Evolutionary conservation across 2,113 vertebrate species (phyloP).

Genomic region (Apeltes quadracus): DNA sequence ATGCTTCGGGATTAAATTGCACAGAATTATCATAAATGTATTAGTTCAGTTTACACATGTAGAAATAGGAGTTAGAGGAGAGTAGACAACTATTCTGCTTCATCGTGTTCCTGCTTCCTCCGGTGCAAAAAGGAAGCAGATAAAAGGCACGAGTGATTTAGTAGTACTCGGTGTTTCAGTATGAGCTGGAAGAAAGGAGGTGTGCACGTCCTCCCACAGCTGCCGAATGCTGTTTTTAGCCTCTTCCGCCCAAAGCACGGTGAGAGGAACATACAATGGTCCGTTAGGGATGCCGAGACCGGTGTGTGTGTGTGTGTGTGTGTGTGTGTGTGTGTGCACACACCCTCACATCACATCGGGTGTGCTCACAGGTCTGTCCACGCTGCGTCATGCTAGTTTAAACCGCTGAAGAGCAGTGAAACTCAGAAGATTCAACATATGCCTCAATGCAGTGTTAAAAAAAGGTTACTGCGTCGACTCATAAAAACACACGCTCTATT

Average conservation of each 20-base stretch:
- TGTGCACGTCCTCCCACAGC: conserved; percentile 24
- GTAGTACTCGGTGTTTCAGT: conserved; percentile 17
- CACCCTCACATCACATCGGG: conserved; percentile 1
- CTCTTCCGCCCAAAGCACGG: conserved; percentile 11
- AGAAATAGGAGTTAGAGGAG: neutral
- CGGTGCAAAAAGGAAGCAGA: neutral
- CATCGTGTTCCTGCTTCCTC: too few relatives aligned
- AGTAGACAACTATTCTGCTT: neutral
- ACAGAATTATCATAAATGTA: neutral
- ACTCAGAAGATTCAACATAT: neutral
- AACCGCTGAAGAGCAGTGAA: neutral
- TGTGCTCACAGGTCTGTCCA: conserved; percentile 15
- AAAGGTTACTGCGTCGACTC: neutral
- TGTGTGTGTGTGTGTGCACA: too few relatives aligned
- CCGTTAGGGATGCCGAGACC: conserved; percentile 7
- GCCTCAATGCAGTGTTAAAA: neutral
- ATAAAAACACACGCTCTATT: neutral
- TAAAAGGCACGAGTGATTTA: conserved; percentile 16
- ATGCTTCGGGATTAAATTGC: neutral
- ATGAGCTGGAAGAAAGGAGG: conserved; percentile 31
- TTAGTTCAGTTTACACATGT: too few relatives aligned
- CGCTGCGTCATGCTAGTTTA: neutral
- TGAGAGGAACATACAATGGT: neutral
- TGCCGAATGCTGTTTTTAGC: conserved; percentile 18
- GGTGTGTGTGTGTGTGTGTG: too few relatives aligned